A percentile compares a stretch with the other conserved stretches of the same genome.
phyloP scores from a whole-genome alignment of 2,113 vertebrate genomes.

The Myanophis thanlyinensis region DNA sequence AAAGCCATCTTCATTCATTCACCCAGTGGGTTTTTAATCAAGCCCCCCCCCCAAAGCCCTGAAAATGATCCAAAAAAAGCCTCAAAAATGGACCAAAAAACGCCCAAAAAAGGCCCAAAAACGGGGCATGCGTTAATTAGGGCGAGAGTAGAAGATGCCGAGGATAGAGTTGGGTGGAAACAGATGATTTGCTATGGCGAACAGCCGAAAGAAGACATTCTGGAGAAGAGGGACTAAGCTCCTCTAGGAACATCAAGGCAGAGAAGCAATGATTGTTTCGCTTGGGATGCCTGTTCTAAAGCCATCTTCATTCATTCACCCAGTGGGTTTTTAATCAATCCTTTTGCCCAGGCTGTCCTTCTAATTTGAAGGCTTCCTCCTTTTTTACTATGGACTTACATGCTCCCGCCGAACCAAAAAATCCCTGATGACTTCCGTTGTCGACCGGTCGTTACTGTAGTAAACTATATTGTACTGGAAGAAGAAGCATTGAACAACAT shows the following conservation, averaged over 20 bases:
- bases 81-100: no score
- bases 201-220: no score
- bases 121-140: no score
- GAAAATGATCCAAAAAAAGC: no score
- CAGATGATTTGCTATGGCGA: no score
- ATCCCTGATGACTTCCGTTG: constrained; percentile 32
- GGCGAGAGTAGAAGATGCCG: no score
- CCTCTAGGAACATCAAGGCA: not conserved
- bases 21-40: no score
- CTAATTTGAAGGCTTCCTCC: not conserved
- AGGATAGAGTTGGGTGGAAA: no score
- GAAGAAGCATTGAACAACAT: not conserved
- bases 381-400: constrained; percentile 32
- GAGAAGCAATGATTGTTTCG: not conserved
- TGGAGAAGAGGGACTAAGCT: not conserved
- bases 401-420: constrained; percentile 41
- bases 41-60: no score
- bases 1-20: no score
- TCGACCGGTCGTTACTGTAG: accelerated
- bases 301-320: not conserved
- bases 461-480: constrained; percentile 3
- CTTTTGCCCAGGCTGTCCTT: not conserved
- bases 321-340: not conserved
- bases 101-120: no score
- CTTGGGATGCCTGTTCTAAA: not conserved